Evolutionary conservation across 1,140 invertebrate genomes (phyloP).

Genomic region (Rhopalosiphum padi): DNA sequence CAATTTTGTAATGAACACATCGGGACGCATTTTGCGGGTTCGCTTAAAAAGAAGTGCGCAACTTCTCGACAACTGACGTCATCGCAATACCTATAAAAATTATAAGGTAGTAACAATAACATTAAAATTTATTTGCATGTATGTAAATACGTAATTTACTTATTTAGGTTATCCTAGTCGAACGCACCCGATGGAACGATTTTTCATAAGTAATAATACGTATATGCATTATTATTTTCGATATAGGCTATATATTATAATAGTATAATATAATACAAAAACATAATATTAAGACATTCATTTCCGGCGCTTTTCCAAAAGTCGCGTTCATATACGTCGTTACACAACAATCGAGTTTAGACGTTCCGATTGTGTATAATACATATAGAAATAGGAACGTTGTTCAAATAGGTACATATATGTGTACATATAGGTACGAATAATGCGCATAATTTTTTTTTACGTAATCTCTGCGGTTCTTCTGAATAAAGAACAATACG

Average conservation of each 20-base stretch:
- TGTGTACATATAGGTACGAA: not conserved
- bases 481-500: conserved; percentile 39
- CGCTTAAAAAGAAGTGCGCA: not conserved
- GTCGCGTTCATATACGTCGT: not conserved
- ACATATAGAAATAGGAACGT: no score
- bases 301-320: conserved; percentile 16
- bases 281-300: conserved; percentile 6
- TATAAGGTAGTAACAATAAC: not conserved
- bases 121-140: not conserved
- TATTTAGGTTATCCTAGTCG: not conserved
- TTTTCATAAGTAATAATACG: not conserved
- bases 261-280: not conserved
- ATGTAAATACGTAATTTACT: not conserved
- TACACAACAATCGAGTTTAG: conserved; percentile 21
- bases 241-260: not conserved
- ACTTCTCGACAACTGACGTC: not conserved
- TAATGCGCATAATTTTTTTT: not conserved
- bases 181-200: not conserved
- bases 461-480: conserved; percentile 45
- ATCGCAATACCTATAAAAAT: not conserved
- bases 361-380: not conserved
- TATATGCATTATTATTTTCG: not conserved
- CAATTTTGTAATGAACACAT: not conserved
- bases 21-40: not conserved
- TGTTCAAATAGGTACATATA: not conserved